Conservation (phyloP, 2,113 vertebrate genomes). For the Hydrolagus affinis region DNA sequence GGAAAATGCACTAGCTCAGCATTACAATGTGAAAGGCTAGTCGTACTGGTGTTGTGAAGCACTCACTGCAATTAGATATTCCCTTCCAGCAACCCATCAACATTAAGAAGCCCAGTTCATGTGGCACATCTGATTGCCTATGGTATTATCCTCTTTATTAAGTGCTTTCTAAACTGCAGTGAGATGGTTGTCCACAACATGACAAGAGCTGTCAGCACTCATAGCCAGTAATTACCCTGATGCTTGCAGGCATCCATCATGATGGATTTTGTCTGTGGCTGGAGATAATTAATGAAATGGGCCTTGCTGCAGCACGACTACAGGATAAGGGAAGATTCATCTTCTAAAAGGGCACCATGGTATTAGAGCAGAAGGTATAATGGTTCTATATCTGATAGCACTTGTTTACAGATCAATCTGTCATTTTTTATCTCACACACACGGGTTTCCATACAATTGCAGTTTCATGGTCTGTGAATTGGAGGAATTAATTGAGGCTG, state of each 20-base stretch:
- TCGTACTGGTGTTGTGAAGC: background rate
- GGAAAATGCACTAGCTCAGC: background rate
- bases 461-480: background rate
- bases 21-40: background rate
- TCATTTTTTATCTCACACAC: constrained; percentile 28
- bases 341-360: constrained; percentile 45
- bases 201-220: constrained; percentile 42
- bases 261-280: constrained; percentile 44
- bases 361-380: constrained; percentile 42
- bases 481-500: background rate
- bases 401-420: constrained; percentile 48
- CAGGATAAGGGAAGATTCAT: constrained; percentile 48
- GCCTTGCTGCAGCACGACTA: constrained; percentile 39
- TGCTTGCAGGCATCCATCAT: constrained; percentile 45
- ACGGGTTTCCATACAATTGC: background rate
- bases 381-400: constrained; percentile 40
- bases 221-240: constrained; percentile 46
- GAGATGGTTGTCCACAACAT: constrained; percentile 37
- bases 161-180: constrained; percentile 37
- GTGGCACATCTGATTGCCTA: constrained; percentile 32
- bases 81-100: background rate
- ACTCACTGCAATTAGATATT: background rate
- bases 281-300: constrained; percentile 51
- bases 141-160: constrained; percentile 34
- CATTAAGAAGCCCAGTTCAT: constrained; percentile 28